phyloP scores from a whole-genome alignment of 2,888 invertebrate species.

The Leucophenga maculata region DNA sequence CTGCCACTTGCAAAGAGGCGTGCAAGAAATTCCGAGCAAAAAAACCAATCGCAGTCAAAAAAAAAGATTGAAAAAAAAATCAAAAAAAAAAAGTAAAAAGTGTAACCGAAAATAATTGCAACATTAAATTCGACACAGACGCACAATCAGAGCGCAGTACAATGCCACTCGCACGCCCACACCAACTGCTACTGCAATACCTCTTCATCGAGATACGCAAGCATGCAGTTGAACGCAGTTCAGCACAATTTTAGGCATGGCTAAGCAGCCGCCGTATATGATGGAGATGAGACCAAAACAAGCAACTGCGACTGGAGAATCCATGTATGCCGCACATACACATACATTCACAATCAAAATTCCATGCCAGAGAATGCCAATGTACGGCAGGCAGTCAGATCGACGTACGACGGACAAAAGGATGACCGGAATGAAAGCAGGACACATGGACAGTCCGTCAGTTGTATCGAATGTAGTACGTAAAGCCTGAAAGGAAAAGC shows the following conservation, averaged over 20 bases:
- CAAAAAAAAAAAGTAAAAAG: conserved; percentile 33
- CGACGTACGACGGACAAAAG: background rate
- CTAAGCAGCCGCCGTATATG: background rate
- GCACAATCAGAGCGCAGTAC: conserved; percentile 45
- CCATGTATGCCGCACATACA: conserved; percentile 33
- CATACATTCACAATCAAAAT: conserved; percentile 54
- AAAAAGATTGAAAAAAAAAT: background rate
- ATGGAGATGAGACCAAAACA: conserved; percentile 6
- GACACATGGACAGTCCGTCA: conserved; percentile 17
- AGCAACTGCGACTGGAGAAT: conserved; percentile 17
- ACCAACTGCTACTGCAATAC: background rate
- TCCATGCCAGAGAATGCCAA: conserved; percentile 43
- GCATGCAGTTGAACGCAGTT: background rate
- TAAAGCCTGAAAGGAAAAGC: background rate
- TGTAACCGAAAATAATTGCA: conserved; percentile 55
- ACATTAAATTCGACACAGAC: conserved; percentile 59
- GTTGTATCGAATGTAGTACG: background rate
- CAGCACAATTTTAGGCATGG: background rate
- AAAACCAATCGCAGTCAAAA: conserved; percentile 11
- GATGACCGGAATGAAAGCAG: background rate
- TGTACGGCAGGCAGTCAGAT: background rate
- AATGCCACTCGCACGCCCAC: background rate
- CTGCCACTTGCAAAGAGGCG: conserved; percentile 14
- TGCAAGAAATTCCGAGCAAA: conserved; percentile 38
- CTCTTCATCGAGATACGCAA: background rate